phyloP scores from a whole-genome alignment of 2,113 vertebrate genomes.

The Scalopus aquaticus region DNA sequence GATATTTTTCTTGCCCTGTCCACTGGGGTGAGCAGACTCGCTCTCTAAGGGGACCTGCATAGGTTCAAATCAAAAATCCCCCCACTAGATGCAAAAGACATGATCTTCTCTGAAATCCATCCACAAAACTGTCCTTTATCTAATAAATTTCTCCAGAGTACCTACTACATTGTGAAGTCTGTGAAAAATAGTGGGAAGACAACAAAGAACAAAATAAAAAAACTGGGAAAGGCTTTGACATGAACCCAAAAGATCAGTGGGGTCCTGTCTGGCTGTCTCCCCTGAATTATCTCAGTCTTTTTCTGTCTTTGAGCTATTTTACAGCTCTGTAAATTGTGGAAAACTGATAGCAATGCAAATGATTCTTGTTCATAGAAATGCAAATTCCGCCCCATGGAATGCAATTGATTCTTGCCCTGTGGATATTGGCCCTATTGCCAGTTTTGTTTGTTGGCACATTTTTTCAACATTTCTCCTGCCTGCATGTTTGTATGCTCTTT shows the following conservation, averaged over 20 bases:
- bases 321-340: background rate
- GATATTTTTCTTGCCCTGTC: background rate
- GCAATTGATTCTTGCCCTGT: background rate
- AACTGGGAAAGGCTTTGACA: background rate
- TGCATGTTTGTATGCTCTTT: background rate
- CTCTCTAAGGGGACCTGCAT: background rate
- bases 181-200: background rate
- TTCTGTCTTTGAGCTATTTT: conserved; percentile 18
- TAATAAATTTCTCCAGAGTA: background rate
- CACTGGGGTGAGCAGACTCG: background rate
- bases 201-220: background rate
- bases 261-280: background rate
- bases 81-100: background rate
- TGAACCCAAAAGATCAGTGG: background rate
- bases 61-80: background rate
- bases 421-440: conserved; percentile 9
- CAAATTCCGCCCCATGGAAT: conserved; percentile 2
- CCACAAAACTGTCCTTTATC: background rate
- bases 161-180: background rate
- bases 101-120: background rate
- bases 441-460: background rate
- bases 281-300: background rate
- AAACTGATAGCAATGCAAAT: conserved; percentile 51
- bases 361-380: conserved; percentile 45
- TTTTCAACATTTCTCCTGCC: background rate